Base-by-base conservation (phyloP, 2,797 vertebrate genomes). In the Molossus molossus region DNA sequence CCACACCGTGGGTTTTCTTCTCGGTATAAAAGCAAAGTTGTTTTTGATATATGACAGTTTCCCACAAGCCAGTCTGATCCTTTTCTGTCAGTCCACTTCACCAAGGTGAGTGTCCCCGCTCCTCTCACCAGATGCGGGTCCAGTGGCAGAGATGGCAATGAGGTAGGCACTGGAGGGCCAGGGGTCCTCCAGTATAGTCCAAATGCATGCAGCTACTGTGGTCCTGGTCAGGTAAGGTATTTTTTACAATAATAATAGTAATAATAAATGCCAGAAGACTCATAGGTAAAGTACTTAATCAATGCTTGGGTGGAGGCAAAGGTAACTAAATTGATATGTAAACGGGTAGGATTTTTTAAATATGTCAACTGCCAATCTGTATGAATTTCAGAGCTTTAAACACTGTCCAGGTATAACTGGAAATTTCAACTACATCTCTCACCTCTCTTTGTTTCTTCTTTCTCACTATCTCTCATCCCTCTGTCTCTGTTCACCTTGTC, bases 1-100 rank as follows among this genome's bases (percentile, higher is more conserved):
- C 96, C 64, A 94, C 94, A 27, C 94, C 89, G 96, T 98, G 97
- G 97, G 97, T 98, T 97, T 97, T 98, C 96, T 97, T 98, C 97
- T 95, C 94, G n/a, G 96, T 98, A 98, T 98, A 98, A 98, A 98
- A 97, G 97, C 97, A 95, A 96, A 93, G 94, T 97, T 98, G 98
- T 98, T 98, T 98, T 98, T 97, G 97, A 97, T 97, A 97, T 92
- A 97, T 97, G 96, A 97, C 97, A 96, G 97, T 97, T 97, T 98
- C 97, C 97, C 97, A 96, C 97, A 97, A 94, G 96, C 87, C 97
- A 95, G 80, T 87, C 96, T 97, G 97, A 97, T 97, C 98, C 96
- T 97, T 96, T 97, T 95, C 92, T 96, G 73, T 96, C 94, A 53
- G 90, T 97, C 95, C 96, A 97, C 86, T 95, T 96, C 87, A 81